Evolutionary conservation across 2,113 vertebrate genomes (phyloP), one percentile per base, ranked within the genome.

Genomic region (Camelus dromedarius): DNA sequence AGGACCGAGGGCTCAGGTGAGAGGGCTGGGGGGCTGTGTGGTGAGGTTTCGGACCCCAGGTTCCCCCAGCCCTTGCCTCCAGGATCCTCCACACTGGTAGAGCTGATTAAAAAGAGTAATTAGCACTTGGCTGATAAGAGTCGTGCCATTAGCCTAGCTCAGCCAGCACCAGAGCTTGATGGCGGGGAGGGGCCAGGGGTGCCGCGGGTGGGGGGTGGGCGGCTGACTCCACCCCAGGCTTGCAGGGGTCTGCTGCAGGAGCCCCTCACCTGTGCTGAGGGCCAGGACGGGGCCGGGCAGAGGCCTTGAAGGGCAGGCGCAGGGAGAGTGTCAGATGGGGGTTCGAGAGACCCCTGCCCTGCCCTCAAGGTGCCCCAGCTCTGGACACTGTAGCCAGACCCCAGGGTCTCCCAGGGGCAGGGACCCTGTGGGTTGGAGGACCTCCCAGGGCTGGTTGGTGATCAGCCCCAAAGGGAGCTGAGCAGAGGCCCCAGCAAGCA

Each of bases 51-150:
- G 26, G 38, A 42, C n/a, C n/a, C 30, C 18, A 3, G 0, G 1
- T 10, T 38, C 32, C 75, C 6, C 1, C 11, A 60, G 54, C 26
- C 20, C 64, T 28, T 32, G 32, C 46, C 42, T 38, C 35, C 66
- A 26, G 73, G 20, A 82, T 20, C 83, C 35, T 30, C 48, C 85
- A 30, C 64, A 46, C 1, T 1, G 46, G 86, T 48, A 60, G 48
- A 85, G 50, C 82, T 83, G 56, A 95, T 97, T 89, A 60, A 54
- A 86, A 89, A 87, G 67, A 69, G 56, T 48, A 70, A 92, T 93
- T 82, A 75, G 24, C 7, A 0, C 38, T 15, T 10, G 38, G 18
- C 69, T 95, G 82, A 92, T 88, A 86, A 85, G 54, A 58, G 16
- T 18, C 4, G 8, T n/a, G 80, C 52, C 88, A 14, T 60, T 89